Conservation (phyloP, 2,113 vertebrate species). For the Lophochroa leadbeateri region DNA sequence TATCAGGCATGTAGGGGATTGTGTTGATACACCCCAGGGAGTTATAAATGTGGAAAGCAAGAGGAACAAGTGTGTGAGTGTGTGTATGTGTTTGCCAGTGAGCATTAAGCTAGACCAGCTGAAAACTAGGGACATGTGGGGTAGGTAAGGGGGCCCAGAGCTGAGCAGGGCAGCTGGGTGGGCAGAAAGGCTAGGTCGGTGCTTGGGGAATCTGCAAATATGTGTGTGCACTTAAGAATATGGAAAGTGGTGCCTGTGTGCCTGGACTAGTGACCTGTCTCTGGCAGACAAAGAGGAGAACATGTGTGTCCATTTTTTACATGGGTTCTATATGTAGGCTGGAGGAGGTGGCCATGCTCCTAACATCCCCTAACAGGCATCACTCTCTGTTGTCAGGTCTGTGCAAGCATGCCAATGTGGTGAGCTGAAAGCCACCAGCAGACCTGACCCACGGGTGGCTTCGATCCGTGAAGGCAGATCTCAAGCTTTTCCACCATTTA, state of each 20-base stretch:
- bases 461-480: neutral
- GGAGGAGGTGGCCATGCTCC: neutral
- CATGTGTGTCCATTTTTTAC: rapidly evolving
- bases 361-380: no score
- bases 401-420: rapidly evolving
- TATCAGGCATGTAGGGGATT: rapidly evolving
- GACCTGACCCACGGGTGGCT: neutral
- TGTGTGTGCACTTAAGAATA: neutral
- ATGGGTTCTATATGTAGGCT: rapidly evolving
- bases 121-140: neutral
- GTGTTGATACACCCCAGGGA: rapidly evolving
- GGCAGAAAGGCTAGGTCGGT: neutral
- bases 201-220: neutral
- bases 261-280: neutral
- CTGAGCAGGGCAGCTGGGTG: neutral
- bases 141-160: neutral
- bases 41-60: neutral
- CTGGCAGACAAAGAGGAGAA: neutral
- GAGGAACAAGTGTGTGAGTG: neutral
- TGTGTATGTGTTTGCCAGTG: no score
- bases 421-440: neutral
- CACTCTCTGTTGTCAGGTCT: neutral
- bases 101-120: neutral
- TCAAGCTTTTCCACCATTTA: neutral
- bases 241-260: rapidly evolving